Evolutionary conservation across 2,113 vertebrate species (phyloP).

Genomic region (Halichoerus grypus): DNA sequence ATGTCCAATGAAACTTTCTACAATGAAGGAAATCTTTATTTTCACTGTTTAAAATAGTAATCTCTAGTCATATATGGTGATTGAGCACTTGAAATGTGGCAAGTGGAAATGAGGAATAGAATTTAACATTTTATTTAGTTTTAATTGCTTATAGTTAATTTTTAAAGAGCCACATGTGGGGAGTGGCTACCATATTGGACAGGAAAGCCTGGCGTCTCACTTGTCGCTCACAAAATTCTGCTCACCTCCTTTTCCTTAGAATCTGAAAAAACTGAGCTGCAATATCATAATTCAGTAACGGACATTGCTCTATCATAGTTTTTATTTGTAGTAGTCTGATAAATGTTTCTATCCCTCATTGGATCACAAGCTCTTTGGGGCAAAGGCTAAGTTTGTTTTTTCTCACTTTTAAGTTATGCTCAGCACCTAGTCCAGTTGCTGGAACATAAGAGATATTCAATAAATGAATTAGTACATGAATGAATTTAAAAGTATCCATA

Average conservation of each 20-base stretch:
- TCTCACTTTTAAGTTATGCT: not conserved
- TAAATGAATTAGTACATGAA: not conserved
- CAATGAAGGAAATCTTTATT: not conserved
- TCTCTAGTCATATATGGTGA: not conserved
- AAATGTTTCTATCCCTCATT: slow-evolving; percentile 3
- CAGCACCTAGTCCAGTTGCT: not conserved
- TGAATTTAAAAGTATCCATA: not conserved
- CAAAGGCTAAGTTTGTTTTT: not conserved
- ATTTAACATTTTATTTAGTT: slow-evolving; percentile 7
- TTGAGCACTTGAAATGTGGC: not conserved
- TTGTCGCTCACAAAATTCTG: slow-evolving; percentile 34
- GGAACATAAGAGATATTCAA: not conserved
- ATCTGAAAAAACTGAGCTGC: slow-evolving; percentile 18
- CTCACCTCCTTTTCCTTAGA: not conserved
- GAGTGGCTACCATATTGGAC: not conserved
- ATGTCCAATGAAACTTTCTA: not conserved
- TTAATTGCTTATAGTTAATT: slow-evolving; percentile 37
- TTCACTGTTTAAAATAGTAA: not conserved
- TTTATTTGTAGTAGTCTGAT: slow-evolving; percentile 34
- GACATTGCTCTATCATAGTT: not conserved
- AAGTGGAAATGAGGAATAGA: not conserved
- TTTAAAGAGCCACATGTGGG: not conserved
- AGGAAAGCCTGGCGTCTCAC: not conserved
- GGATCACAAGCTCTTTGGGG: not conserved
- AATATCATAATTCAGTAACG: not conserved